Conservation (phyloP, 2,888 invertebrate genomes). For the Notodonta dromedarius region DNA sequence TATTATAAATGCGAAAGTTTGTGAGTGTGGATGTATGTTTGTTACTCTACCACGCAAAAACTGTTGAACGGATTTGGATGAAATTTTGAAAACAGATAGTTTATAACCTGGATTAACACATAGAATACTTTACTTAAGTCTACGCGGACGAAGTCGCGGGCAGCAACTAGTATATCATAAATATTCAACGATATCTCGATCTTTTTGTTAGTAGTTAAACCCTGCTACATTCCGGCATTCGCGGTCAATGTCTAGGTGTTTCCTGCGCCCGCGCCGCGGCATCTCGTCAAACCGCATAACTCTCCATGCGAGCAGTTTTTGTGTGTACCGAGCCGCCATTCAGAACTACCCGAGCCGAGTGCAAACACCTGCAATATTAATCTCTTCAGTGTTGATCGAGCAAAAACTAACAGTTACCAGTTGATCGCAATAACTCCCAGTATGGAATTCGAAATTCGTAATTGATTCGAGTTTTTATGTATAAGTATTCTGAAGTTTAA, state of each 20-base stretch:
- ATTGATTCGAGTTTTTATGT: neutral
- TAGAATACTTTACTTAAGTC: no score
- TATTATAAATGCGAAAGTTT: no score
- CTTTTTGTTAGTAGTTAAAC: slow-evolving; percentile 2
- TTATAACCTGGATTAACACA: no score
- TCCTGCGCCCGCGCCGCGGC: slow-evolving; percentile 17
- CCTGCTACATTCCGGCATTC: slow-evolving; percentile 6
- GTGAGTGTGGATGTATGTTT: no score
- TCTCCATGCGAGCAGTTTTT: slow-evolving; percentile 19
- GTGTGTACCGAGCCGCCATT: slow-evolving; percentile 21
- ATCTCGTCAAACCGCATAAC: slow-evolving; percentile 27
- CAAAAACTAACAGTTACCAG: neutral
- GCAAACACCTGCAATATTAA: neutral
- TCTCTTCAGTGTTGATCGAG: neutral
- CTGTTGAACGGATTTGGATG: no score
- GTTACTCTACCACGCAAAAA: no score
- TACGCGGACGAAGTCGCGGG: no score
- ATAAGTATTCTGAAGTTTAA: no score
- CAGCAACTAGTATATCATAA: no score
- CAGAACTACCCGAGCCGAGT: slow-evolving; percentile 10
- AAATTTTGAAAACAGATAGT: no score
- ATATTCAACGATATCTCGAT: neutral
- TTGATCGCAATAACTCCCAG: neutral
- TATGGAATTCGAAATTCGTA: neutral
- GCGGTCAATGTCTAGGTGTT: slow-evolving; percentile 18